Evolutionary conservation across 2,888 invertebrate genomes (phyloP).

Genomic region (Amphipyra berbera): DNA sequence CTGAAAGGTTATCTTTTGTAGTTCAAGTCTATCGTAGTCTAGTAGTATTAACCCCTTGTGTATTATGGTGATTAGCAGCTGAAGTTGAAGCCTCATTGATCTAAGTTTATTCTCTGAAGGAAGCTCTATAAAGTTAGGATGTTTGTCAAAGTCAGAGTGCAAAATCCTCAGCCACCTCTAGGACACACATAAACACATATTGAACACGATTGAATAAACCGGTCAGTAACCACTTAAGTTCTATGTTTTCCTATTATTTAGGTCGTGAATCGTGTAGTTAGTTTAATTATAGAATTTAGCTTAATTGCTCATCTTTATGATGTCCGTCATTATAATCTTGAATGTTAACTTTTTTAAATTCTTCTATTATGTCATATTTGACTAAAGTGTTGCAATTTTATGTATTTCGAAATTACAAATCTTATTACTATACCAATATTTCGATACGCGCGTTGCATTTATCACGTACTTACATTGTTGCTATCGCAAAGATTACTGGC

Average conservation of each 20-base stretch:
- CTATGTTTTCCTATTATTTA: slow-evolving; percentile 69
- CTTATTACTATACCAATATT: too few species aligned
- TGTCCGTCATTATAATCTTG: not conserved
- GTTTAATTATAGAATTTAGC: slow-evolving; percentile 18
- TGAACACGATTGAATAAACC: slow-evolving; percentile 62
- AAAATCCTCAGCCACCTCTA: slow-evolving; percentile 63
- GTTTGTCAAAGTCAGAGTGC: slow-evolving; percentile 72
- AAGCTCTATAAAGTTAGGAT: slow-evolving; percentile 56
- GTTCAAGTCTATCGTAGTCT: not conserved
- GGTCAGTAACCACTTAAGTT: slow-evolving; percentile 62
- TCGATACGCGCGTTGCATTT: not conserved
- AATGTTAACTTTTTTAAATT: not conserved
- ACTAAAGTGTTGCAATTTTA: too few species aligned
- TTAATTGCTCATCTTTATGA: slow-evolving; percentile 18
- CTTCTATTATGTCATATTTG: not conserved
- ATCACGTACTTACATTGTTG: not conserved
- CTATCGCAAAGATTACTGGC: not conserved
- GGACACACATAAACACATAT: slow-evolving; percentile 57
- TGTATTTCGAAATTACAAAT: too few species aligned
- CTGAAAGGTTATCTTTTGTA: slow-evolving; percentile 6
- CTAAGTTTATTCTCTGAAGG: slow-evolving; percentile 19
- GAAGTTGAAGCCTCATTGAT: slow-evolving; percentile 27
- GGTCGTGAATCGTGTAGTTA: slow-evolving; percentile 21
- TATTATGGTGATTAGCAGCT: slow-evolving; percentile 9
- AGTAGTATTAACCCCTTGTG: slow-evolving; percentile 17